Base-by-base conservation (phyloP, 2,888 invertebrate genomes). In the Spodoptera littoralis region DNA sequence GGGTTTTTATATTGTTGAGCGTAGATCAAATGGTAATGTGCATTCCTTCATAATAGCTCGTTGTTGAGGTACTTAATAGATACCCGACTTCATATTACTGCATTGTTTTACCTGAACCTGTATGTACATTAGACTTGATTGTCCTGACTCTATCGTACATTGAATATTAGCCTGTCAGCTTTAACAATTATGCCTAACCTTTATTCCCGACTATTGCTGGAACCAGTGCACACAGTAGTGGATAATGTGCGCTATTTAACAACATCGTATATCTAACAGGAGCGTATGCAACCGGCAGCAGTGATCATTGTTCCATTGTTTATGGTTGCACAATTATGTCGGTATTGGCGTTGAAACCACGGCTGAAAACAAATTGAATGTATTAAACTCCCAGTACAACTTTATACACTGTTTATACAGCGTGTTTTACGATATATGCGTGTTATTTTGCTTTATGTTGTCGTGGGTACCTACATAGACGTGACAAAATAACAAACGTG, bases 281-380 rank as follows among this genome's bases (percentile, higher is more conserved):
- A 75, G 74, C 67, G 67, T 65, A 70, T 71, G 74, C 76, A 76
- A 64, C 69, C 76, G 71, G 76, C 69, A 71, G 80, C 68, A 68
- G 65, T 77, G 84, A 88, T 87, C 84, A 90, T 90, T 86, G 88
- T 86, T 85, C 87, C 86, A 86, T 88, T 90, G 89, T 89, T 87
- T 88, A 88, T 84, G 72, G 79, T 81, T 83, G 80, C 84, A 84
- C 84, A 87, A 87, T 88, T 85, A 88, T 81, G 80, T 79, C 81
- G 69, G 82, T 81, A 81, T 84, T 82, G 81, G 70, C 74, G 70
- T 70, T 70, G 74, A 77, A 79, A 67, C 78, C 77, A 74, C 74
- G 80, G 81, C 83, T 87, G 85, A 84, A 89, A 90, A 90, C 88
- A 89, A 92, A 92, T 92, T 91, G 88, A 91, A 91, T 91, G 88